These are phyloP conservation scores for Pterostichus madidus DNA, from an alignment of 2,888 invertebrate genomes.

Conservation along the genomic window DNA sequence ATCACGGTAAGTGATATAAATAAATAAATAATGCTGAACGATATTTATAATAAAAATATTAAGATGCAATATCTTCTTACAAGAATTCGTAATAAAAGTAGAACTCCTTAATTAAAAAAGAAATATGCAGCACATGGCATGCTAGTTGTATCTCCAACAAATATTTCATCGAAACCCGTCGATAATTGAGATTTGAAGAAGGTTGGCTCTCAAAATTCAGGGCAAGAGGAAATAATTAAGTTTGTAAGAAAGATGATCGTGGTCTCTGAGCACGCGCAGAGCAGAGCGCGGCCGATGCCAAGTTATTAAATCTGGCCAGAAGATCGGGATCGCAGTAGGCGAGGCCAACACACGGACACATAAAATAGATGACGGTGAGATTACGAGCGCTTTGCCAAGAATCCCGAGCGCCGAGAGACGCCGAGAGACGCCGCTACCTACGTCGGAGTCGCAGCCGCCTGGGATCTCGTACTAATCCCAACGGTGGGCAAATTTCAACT, in stretches of 20 bases:
- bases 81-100: slow-evolving; percentile 10
- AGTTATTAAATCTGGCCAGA: slow-evolving; percentile 57
- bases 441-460: slow-evolving; percentile 12
- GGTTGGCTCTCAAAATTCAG: slow-evolving; percentile 20
- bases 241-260: slow-evolving; percentile 48
- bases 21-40: too few relatives aligned
- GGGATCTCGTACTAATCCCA: slow-evolving; percentile 42
- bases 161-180: slow-evolving; percentile 25
- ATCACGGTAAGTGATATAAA: too few relatives aligned
- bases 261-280: neutral
- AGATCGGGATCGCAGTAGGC: slow-evolving; percentile 13
- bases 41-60: neutral
- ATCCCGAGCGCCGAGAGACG: slow-evolving; percentile 1
- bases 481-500: slow-evolving; percentile 19
- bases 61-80: neutral
- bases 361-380: slow-evolving; percentile 58
- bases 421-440: slow-evolving; percentile 30
- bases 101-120: slow-evolving; percentile 35
- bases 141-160: slow-evolving; percentile 11
- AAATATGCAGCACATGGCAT: slow-evolving; percentile 19
- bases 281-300: neutral
- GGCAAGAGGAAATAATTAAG: slow-evolving; percentile 58
- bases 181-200: slow-evolving; percentile 59
- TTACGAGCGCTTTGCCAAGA: slow-evolving; percentile 48
- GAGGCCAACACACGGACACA: slow-evolving; percentile 29